These are phyloP conservation scores for Cheilosia soror DNA, from an alignment of 2,888 invertebrate genomes.

Conservation along the genomic window DNA sequence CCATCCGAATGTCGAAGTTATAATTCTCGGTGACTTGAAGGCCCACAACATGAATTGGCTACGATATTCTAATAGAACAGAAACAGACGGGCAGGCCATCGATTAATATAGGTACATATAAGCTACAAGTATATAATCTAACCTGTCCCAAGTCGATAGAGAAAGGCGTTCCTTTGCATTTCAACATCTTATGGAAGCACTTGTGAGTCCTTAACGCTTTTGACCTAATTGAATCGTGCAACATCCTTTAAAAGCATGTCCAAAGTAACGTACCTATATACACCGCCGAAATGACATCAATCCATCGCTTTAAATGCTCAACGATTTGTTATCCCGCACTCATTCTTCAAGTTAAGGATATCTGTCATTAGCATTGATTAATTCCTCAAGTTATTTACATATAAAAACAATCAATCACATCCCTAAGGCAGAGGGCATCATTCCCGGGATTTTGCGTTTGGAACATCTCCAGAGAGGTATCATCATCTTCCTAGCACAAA, in stretches of 20 bases:
- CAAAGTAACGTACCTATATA: conserved; percentile 26
- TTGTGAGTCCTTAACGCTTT: not conserved
- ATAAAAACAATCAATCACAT: conserved; percentile 78
- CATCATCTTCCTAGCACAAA: conserved; percentile 58
- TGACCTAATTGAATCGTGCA: conserved; percentile 36
- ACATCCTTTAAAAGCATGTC: not conserved
- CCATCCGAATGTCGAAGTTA: too few relatives aligned
- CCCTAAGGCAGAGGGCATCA: conserved; percentile 65
- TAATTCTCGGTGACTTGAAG: too few relatives aligned
- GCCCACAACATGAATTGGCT: too few relatives aligned
- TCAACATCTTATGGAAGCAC: too few relatives aligned
- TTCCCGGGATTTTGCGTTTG: conserved; percentile 61
- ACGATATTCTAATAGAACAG: too few relatives aligned
- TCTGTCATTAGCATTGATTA: conserved; percentile 84
- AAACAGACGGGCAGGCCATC: too few relatives aligned
- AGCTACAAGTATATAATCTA: too few relatives aligned
- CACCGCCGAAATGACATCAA: conserved; percentile 58
- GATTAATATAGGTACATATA: too few relatives aligned
- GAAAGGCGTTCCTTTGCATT: too few relatives aligned
- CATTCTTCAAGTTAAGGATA: conserved; percentile 75
- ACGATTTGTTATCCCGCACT: conserved; percentile 68
- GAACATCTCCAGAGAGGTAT: conserved; percentile 66
- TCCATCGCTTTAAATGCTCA: conserved; percentile 65
- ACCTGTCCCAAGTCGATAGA: too few relatives aligned
- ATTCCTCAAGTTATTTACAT: conserved; percentile 81